Base-by-base conservation (phyloP, 2,888 invertebrate genomes). In the Chymomyza amoena region DNA sequence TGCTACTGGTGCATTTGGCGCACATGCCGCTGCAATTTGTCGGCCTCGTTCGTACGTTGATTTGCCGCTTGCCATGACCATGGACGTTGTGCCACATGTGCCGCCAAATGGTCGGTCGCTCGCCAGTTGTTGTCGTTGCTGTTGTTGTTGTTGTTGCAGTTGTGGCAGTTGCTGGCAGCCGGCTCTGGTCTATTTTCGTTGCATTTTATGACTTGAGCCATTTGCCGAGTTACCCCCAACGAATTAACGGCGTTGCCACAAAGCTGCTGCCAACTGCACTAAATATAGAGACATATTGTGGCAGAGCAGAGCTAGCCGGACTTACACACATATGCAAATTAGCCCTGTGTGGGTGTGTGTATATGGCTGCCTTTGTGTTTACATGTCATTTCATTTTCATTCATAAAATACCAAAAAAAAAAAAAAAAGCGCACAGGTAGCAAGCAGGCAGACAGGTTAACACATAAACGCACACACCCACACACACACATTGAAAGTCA, bases 91-190 rank as follows among this genome's bases (percentile, higher is more conserved):
- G 57, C 84, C 84, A 72, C 75, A 15, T 20, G 15, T 20, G 57
- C 81, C 84, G 72, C 75, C 80, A 80, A 81, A 82, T 81, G 82
- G 81, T 75, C 82, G 82, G 81, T 75, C 82, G 77, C 72, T 45
- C 39, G 50, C 18, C 15, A 62, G 57, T 36, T 65, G 16, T 6
- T 64, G 52, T 25, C 50, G 56, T 3, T 65, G 57, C 25, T 69
- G 64, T n/a, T 3, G 25, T 4, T 4, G 25, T 25, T 72, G 66
- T 6, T 64, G 52, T 25, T 54, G 56, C 4, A 67, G 57, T 32
- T 69, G 64, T n/a, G 25, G 25, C 25, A 25, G 25, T 25, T 72
- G 66, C 9, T 54, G 70, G 69, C 39, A 69, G 81, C 78, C 69
- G 81, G 81, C 85, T 76, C 54, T 54, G 15, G 73, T 83, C 81